Base-by-base conservation (phyloP, 2,888 invertebrate genomes). In the Baccha elongata region DNA sequence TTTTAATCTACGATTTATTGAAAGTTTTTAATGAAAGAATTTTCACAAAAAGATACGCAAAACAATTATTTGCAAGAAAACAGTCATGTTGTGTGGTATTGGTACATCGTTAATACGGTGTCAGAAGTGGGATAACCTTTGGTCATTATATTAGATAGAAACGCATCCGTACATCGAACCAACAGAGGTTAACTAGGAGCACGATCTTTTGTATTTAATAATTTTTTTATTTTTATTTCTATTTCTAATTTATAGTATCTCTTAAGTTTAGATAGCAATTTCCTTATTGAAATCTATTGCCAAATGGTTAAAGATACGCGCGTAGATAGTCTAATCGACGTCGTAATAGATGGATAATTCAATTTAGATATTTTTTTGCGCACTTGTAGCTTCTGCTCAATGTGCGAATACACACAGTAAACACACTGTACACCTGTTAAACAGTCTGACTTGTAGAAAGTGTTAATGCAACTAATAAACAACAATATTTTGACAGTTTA, bases 391-490 rank as follows among this genome's bases (percentile, higher is more conserved):
- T 60, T n/a, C 29, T 44, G 40, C 60, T 19, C 15, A 1, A 29
- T 44, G 42, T 60, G 26, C 23, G 26, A 58, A 40, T 13, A 55
- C 52, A 32, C 13, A 11, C n/a, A n/a, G 13, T 40, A n/a, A 5
- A 17, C 19, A 53, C 19, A 5, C n/a, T 50, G 32, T 55, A 44
- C 60, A 60, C 60, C 60, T 60, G 60, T 44, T 32, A 15, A 40
- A n/a, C 26, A 10, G 44, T 60, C 58, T 26, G 17, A 58, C 32
- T 60, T 17, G 78, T 67, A 72, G 81, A 83, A 83, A 83, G 83
- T 83, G 78, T 78, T 83, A 64, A 78, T 78, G 68, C 55, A 55
- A n/a, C 72, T 44, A 78, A 78, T 83, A 83, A 78, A 78, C 72
- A 67, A 73, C 37, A 83, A 68, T 37, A 55, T 83, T 78, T 83